Conservation (phyloP, 2,113 vertebrate genomes). For the Larimichthys polyactis region DNA sequence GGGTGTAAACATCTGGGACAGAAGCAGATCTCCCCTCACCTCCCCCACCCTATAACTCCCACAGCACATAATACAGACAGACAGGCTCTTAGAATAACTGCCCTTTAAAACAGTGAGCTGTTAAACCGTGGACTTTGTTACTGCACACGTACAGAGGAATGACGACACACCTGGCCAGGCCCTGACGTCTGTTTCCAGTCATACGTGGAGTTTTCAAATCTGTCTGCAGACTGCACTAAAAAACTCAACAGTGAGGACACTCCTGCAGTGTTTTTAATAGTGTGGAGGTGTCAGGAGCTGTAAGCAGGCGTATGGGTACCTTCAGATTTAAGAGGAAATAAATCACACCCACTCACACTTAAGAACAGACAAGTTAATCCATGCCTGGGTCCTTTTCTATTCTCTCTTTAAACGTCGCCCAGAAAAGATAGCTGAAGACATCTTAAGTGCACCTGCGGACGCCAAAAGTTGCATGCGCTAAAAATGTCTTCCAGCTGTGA, state of each 20-base stretch:
- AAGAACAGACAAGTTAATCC: conserved; percentile 1
- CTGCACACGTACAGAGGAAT: conserved; percentile 11
- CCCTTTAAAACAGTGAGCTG: conserved; percentile 49
- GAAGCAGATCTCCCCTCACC: conserved; percentile 36
- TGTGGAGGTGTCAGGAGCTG: not conserved
- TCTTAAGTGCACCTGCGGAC: not conserved
- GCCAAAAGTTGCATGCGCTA: not conserved
- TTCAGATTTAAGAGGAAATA: conserved; percentile 34
- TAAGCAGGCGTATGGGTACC: not conserved
- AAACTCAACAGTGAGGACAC: not conserved
- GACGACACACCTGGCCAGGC: conserved; percentile 14
- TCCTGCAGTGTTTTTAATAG: conserved; percentile 35
- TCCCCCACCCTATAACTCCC: conserved; percentile 49
- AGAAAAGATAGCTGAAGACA: not conserved
- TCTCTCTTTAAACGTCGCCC: conserved; percentile 4
- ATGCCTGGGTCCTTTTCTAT: not conserved
- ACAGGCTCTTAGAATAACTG: conserved; percentile 53
- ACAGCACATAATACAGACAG: conserved; percentile 49
- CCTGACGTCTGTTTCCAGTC: conserved; percentile 54
- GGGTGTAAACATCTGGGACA: conserved; percentile 65
- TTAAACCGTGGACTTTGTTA: conserved; percentile 39
- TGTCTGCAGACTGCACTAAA: conserved; percentile 10
- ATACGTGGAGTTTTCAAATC: conserved; percentile 20
- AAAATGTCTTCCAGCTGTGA: not conserved
- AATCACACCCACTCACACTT: conserved; percentile 9